Evolutionary conservation across 2,888 invertebrate species (phyloP).

Genomic region (Melieria picta): DNA sequence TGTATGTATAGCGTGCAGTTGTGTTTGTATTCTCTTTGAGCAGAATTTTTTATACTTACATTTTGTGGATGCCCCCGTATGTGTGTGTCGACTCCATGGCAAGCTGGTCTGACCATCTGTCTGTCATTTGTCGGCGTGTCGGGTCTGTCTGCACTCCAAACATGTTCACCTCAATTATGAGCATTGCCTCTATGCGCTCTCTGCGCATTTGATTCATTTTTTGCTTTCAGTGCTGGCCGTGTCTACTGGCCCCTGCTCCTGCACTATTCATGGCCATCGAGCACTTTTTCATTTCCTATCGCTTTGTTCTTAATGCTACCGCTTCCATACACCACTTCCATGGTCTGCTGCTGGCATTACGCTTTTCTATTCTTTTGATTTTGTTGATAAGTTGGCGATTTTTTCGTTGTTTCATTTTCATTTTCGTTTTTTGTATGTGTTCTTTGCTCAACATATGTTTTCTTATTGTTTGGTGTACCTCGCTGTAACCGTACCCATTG

Average conservation of each 20-base stretch:
- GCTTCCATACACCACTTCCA: not conserved
- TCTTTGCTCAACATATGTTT: not conserved
- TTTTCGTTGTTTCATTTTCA: not conserved
- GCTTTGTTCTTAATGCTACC: not conserved
- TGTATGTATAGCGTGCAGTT: not conserved
- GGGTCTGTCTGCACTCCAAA: not conserved
- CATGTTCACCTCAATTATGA: slow-evolving; percentile 12
- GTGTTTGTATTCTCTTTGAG: slow-evolving; percentile 6
- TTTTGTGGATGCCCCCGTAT: no score
- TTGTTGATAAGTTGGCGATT: slow-evolving; percentile 9
- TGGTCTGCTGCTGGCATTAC: not conserved
- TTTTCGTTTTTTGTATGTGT: not conserved
- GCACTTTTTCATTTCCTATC: not conserved
- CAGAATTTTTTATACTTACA: not conserved
- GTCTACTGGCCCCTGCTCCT: not conserved
- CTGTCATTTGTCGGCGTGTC: no score
- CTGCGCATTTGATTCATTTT: slow-evolving; percentile 3
- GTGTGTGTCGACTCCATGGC: no score
- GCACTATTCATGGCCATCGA: not conserved
- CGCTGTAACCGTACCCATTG: no score
- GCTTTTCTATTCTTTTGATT: slow-evolving; percentile 2
- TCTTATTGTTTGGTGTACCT: not conserved
- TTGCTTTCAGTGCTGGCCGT: not conserved
- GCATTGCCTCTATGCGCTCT: not conserved
- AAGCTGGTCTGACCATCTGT: no score